Evolutionary conservation across 2,888 invertebrate species (phyloP), one percentile per base, ranked within the genome.

Genomic region (Tiliacea citrago): DNA sequence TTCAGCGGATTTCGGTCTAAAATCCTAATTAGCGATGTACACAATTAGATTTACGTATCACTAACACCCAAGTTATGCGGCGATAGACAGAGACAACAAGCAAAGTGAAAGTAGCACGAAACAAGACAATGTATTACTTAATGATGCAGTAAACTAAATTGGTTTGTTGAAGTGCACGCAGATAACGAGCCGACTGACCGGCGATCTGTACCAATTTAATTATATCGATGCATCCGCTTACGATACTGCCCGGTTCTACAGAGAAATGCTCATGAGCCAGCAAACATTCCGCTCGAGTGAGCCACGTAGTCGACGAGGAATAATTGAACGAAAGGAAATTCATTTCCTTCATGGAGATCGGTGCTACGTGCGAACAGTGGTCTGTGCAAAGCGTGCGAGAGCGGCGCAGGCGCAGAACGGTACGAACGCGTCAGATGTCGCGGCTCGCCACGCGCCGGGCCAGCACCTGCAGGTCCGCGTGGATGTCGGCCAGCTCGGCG

Each of bases 401-500:
- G 39, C 66, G 69, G 66, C 55, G 81, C 76, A 80, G 69, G 71
- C 83, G 80, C 83, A 83, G 83, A 83, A 90, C 89, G 92, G 94
- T 95, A 95, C 95, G 93, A 93, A 95, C 95, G 94, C 94, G 93
- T 95, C 94, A 95, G 91, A 89, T 90, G 93, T 92, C 86, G 91
- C 91, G 91, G 92, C 93, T 93, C 81, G 93, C 89, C 91, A 93
- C 92, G 92, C 96, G 96, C 88, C 93, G 93, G 83, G 94, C 95
- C 93, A 96, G 96, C 96, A 96, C 96, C 95, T 96, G 96, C 91
- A 96, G 94, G 94, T 96, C 96, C 79, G 94, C 92, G 86, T 96
- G 95, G 89, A 96, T 96, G 89, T 92, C 95, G 16, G 95, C 94
- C 90, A 96, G 91, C 92, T 96, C 95, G 84, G 90, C 92, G 92